A percentile compares a stretch with the other conserved stretches of the same genome.
Conservation (phyloP, 1,140 invertebrate species). For the Camponotus floridanus region DNA sequence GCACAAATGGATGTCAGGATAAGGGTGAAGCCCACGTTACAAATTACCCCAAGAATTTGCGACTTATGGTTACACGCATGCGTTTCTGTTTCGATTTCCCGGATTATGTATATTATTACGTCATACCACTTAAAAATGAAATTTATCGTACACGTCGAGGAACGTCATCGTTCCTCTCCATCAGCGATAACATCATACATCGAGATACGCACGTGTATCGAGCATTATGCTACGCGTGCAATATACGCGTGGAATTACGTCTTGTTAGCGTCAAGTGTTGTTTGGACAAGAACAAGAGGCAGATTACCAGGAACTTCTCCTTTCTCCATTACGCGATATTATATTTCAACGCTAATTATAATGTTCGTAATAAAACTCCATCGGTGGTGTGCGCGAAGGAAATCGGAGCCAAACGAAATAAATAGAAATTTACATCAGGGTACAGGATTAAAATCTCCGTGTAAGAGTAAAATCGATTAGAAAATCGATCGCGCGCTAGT, state of each 20-base stretch:
- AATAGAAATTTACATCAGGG: not conserved
- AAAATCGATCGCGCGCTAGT: too few species aligned
- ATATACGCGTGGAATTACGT: constrained; percentile 13
- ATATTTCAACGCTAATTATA: constrained; percentile 39
- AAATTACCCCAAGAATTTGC: constrained; percentile 22
- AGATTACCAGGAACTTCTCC: not conserved
- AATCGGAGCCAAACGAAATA: not conserved
- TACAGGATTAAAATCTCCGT: not conserved
- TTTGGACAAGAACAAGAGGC: constrained; percentile 18
- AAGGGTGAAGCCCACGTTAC: not conserved
- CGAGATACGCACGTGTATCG: not conserved
- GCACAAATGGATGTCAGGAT: not conserved
- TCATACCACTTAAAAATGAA: constrained; percentile 31
- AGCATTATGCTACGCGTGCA: not conserved
- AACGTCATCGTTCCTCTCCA: not conserved
- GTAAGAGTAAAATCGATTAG: too few species aligned
- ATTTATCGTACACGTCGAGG: not conserved
- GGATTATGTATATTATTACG: constrained; percentile 14
- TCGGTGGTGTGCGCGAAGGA: not conserved
- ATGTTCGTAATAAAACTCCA: not conserved
- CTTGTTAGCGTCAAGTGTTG: constrained; percentile 5
- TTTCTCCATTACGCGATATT: constrained; percentile 36
- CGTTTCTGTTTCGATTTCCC: constrained; percentile 41
- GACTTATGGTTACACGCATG: not conserved
- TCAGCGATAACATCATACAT: not conserved